phyloP scores from a whole-genome alignment of 2,113 vertebrate species.

The Cervus canadensis region DNA sequence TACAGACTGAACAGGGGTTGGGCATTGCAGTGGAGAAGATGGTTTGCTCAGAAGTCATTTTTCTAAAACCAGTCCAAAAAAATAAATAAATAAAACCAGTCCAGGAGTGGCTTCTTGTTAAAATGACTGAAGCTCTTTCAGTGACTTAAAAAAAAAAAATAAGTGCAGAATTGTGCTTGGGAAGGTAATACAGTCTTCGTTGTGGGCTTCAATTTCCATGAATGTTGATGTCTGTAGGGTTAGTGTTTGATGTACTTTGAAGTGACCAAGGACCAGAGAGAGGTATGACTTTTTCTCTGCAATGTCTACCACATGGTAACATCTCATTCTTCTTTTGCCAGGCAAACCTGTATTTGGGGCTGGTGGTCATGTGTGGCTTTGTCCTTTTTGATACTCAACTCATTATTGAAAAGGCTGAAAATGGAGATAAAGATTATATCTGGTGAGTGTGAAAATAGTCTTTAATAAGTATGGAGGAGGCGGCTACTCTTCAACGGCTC shows the following conservation, averaged over 20 bases:
- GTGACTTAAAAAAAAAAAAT: neutral
- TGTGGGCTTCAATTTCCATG: neutral
- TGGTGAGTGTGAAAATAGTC: constrained; percentile 84
- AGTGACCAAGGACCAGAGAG: neutral
- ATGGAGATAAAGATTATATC: constrained; percentile 97
- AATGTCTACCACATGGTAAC: neutral
- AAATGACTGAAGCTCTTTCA: neutral
- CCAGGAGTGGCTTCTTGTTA: neutral
- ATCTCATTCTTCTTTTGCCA: constrained; percentile 53
- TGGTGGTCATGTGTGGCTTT: constrained; percentile 95
- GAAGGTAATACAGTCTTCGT: neutral
- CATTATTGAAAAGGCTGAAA: constrained; percentile 97
- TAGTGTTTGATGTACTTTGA: neutral
- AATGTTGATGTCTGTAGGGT: neutral
- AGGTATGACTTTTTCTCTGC: neutral
- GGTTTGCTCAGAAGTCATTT: neutral
- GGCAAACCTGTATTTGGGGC: constrained; percentile 93
- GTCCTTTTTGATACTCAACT: constrained; percentile 98
- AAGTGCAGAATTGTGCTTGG: neutral
- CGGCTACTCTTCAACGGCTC: neutral
- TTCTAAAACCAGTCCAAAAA: neutral
- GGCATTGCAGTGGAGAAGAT: neutral
- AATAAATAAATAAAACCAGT: neutral
- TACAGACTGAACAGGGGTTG: neutral
- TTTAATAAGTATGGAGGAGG: neutral